These are phyloP conservation scores for Aplysia californica DNA, from an alignment of 1,140 invertebrate species.

Conservation along the genomic window DNA sequence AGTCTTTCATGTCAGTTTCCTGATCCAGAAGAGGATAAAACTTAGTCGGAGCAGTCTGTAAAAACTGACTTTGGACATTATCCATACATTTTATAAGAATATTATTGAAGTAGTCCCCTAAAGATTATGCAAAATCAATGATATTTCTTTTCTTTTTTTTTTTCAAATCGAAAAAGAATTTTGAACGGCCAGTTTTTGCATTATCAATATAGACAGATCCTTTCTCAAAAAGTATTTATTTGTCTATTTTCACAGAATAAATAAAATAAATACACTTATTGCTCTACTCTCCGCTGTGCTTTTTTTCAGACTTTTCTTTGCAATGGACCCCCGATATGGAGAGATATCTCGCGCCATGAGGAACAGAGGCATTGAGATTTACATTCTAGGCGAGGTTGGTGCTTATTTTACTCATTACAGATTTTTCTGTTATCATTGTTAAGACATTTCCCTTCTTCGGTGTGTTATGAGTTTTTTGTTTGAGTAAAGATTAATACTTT, in stretches of 20 bases:
- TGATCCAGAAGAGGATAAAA: too few species aligned
- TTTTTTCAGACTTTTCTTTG: conserved; percentile 84
- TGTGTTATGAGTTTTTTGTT: background rate
- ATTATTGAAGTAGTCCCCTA: too few species aligned
- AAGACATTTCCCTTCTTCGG: background rate
- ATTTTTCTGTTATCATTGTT: background rate
- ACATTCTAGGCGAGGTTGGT: conserved; percentile 71
- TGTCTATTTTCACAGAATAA: background rate
- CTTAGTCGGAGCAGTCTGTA: too few species aligned
- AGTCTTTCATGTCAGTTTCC: too few species aligned
- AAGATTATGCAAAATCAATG: too few species aligned
- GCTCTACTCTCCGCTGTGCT: background rate
- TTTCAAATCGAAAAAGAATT: too few species aligned
- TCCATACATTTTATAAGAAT: too few species aligned
- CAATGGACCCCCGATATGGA: conserved; percentile 92
- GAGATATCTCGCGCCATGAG: conserved; percentile 98
- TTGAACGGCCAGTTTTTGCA: too few species aligned
- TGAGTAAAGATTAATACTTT: background rate
- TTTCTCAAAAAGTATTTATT: background rate
- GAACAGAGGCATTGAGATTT: conserved; percentile 96
- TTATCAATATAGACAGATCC: background rate
- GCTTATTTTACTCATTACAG: background rate
- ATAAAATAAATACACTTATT: background rate
- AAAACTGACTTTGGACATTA: too few species aligned
- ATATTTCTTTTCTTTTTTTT: too few species aligned